Evolutionary conservation across 1,140 invertebrate genomes (phyloP).

Genomic region (Polypedilum vanderplanki): DNA sequence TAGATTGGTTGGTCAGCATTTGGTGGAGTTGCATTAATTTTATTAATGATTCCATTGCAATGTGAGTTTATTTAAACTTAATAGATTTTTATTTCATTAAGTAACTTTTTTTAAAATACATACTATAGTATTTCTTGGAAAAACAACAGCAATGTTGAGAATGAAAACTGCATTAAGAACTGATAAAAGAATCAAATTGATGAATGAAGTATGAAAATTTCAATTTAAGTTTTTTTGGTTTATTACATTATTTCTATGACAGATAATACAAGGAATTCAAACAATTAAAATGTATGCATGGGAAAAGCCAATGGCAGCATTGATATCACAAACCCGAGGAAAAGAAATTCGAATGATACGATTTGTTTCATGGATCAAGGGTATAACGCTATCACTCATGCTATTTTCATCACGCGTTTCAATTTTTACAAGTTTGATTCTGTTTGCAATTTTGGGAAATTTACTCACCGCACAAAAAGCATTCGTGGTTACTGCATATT

Average conservation of each 20-base stretch:
- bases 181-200: slow-evolving; percentile 71
- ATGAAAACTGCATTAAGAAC: slow-evolving; percentile 61
- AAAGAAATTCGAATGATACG: slow-evolving; percentile 35
- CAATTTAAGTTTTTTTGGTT: not conserved
- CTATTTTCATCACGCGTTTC: slow-evolving; percentile 54
- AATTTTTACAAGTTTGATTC: slow-evolving; percentile 54
- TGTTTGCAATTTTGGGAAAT: slow-evolving; percentile 47
- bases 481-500: slow-evolving; percentile 50
- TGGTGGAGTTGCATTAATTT: slow-evolving; percentile 53
- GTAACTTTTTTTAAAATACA: not conserved
- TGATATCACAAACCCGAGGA: slow-evolving; percentile 55
- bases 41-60: slow-evolving; percentile 37
- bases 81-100: not conserved
- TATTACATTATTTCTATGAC: not conserved
- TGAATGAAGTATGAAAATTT: slow-evolving; percentile 61
- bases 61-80: slow-evolving; percentile 28
- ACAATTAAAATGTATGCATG: slow-evolving; percentile 84
- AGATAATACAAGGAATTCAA: slow-evolving; percentile 57
- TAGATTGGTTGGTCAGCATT: slow-evolving; percentile 47
- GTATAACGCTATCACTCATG: slow-evolving; percentile 51
- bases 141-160: slow-evolving; percentile 54
- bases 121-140: slow-evolving; percentile 50
- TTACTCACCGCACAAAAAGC: slow-evolving; percentile 51
- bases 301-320: slow-evolving; percentile 67
- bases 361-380: slow-evolving; percentile 47